Base-by-base conservation (phyloP, 2,113 vertebrate genomes). In the Xyrauchen texanus region DNA sequence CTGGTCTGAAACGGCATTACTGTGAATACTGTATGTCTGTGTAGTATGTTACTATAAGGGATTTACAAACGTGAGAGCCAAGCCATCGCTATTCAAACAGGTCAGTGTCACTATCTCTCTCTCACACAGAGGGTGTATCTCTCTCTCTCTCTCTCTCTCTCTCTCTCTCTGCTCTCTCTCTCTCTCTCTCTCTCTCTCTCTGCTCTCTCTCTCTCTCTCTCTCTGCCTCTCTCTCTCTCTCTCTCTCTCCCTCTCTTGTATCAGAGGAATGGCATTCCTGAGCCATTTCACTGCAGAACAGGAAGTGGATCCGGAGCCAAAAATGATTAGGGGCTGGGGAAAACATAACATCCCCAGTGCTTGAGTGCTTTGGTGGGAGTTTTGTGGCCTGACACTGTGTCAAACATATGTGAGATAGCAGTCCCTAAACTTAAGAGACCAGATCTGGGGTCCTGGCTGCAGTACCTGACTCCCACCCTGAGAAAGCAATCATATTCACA, bases 241-340 rank as follows among this genome's bases (percentile, higher is more conserved):
- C 90, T 94, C 94, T 93, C 93, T 95, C 93, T 53, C 47, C 46
- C 73, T 76, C 95, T 94, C 95, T 95, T 93, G 15, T 95, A 95
- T 95, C 94, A 94, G 94, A 93, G 93, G 93, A 94, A 94, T 95
- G 94, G 95, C 95, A 96, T 96, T 96, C 95, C 95, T 93, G 92
- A 94, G 93, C 93, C 93, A 93, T 94, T 96, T 96, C 94, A 93
- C 94, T 95, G 94, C 95, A 91, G 95, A 94, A 95, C 94, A 96
- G 95, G 95, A 96, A 96, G 92, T 94, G 93, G 93, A 93, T 89
- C 88, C 88, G 89, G 55, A 88, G 95, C 95, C 95, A 96, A 93
- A 93, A 95, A 95, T 95, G 95, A 96, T 96, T 96, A 96, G 95
- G 94, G 95, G 93, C 93, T 93, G 92, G 91, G 94, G 94, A 94